These are phyloP conservation scores for Macrophya alboannulata DNA, from an alignment of 2,888 invertebrate genomes.

Conservation along the genomic window DNA sequence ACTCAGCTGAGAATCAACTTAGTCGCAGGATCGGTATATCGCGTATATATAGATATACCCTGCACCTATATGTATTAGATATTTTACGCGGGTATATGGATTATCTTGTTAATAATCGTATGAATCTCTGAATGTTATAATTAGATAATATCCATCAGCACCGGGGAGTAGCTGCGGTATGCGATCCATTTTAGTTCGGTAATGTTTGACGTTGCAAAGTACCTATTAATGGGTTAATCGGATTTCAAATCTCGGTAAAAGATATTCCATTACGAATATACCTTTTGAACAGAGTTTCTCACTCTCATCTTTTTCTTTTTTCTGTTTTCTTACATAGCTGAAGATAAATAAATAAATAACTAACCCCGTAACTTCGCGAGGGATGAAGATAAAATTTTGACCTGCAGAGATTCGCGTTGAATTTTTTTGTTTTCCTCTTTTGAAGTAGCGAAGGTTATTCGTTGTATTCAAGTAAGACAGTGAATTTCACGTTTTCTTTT, in stretches of 20 bases:
- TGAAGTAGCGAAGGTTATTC: background rate
- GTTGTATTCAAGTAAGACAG: background rate
- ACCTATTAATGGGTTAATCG: conserved; percentile 37
- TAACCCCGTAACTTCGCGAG: background rate
- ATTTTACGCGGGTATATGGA: conserved; percentile 4
- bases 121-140: conserved; percentile 29
- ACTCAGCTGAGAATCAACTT: conserved; percentile 40
- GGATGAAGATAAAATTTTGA: background rate
- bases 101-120: conserved; percentile 29
- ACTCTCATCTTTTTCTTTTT: background rate
- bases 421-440: background rate
- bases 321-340: background rate
- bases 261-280: background rate
- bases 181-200: conserved; percentile 21
- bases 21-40: conserved; percentile 4
- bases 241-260: conserved; percentile 5
- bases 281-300: background rate
- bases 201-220: conserved; percentile 20
- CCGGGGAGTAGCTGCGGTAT: background rate
- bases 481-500: background rate
- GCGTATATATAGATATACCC: background rate
- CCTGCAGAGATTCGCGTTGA: background rate
- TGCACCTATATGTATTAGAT: background rate
- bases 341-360: background rate
- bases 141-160: conserved; percentile 41